A percentile compares a stretch with the other conserved stretches of the same genome.
phyloP scores from a whole-genome alignment of 2,113 vertebrate genomes.

The Crotalus viridis region DNA sequence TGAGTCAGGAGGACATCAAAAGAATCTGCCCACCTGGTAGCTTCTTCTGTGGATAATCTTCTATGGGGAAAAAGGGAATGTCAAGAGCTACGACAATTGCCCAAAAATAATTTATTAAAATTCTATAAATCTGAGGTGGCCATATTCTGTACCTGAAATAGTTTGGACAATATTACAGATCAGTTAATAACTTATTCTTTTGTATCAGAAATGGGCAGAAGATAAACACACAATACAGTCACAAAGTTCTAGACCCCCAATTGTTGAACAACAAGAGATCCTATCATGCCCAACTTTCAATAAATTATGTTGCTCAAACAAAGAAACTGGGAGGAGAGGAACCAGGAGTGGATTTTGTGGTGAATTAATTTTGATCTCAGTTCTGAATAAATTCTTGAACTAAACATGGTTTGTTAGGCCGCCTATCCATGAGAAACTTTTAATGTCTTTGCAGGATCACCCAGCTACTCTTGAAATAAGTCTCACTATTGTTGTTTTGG shows the following conservation, averaged over 20 bases:
- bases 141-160: background rate
- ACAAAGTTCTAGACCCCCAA: background rate
- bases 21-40: constrained; percentile 79
- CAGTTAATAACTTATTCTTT: background rate
- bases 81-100: background rate
- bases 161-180: background rate
- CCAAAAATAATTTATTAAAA: background rate
- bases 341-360: background rate
- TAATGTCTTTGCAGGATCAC: background rate
- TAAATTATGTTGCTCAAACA: background rate
- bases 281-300: background rate
- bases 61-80: constrained; percentile 56
- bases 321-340: background rate
- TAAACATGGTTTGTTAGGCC: background rate
- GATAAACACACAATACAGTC: background rate
- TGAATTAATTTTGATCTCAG: background rate
- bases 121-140: background rate
- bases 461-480: background rate
- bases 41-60: constrained; percentile 80
- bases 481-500: background rate
- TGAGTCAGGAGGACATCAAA: constrained; percentile 80
- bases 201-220: background rate
- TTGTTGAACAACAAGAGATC: background rate
- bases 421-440: background rate
- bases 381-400: background rate